Evolutionary conservation across 2,888 invertebrate species (phyloP), one percentile per base, ranked within the genome.

Genomic region (Poecilus cupreus): DNA sequence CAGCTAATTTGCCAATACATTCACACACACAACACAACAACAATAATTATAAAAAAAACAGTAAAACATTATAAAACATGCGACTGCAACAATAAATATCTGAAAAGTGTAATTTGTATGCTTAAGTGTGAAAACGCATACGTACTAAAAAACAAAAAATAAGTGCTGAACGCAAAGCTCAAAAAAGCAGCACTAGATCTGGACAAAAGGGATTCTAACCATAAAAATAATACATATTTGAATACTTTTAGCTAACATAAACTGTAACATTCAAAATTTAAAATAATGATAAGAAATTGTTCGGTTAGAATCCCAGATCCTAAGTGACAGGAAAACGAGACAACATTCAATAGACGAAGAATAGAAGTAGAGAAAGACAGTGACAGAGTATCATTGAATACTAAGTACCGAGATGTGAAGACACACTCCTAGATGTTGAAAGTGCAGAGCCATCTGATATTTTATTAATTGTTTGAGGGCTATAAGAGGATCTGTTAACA

Each of bases 391-490:
- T 60, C 60, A 64, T 24, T 77, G 77, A 49, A 60, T 77, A 80
- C 22, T 80, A 80, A 80, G 80, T 80, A 80, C 80, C 80, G 54
- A 80, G 80, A 80, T 72, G 70, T 80, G 80, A 80, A 54, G 80
- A 80, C 8, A 80, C 39, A 64, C 80, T 72, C 86, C 88, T 88
- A 87, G 88, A 88, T 86, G 88, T 86, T 86, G 88, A 88, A 86
- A 88, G 88, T 87, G 88, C 88, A 86, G 88, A 88, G 87, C 88
- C 87, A 86, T 87, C 88, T 88, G 88, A 85, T 85, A 87, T 78
- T 74, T 76, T 64, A 79, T 77, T 64, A 79, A 72, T 81, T 82
- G 82, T 26, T 76, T 81, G 78, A 75, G 81, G 51, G 72, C 57
- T 75, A 80, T 22, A 64, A 81, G 60, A 72, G 57, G 74, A 68